These are phyloP conservation scores for Agrotis clavis DNA, from an alignment of 2,888 invertebrate genomes.

Conservation along the genomic window DNA sequence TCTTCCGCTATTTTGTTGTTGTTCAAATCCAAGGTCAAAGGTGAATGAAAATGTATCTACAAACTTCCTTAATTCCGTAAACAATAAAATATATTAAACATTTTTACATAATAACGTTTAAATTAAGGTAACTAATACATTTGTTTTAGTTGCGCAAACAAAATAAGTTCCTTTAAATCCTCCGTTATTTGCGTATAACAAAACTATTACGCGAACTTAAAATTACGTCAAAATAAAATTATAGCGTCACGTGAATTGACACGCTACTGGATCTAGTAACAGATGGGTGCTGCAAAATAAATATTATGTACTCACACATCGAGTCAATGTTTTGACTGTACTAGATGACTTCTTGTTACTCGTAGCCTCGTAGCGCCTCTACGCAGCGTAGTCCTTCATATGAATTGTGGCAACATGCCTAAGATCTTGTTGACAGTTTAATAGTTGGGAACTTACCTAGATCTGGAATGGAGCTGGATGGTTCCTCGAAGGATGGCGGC, in stretches of 20 bases:
- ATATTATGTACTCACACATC: constrained; percentile 23
- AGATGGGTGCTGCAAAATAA: constrained; percentile 26
- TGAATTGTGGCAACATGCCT: constrained; percentile 3
- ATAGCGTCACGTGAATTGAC: constrained; percentile 52
- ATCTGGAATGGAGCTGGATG: constrained; percentile 97
- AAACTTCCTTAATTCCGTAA: constrained; percentile 31
- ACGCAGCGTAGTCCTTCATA: background rate
- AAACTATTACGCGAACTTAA: constrained; percentile 27
- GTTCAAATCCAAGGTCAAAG: constrained; percentile 35
- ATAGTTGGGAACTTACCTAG: constrained; percentile 92
- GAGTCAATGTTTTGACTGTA: constrained; percentile 15
- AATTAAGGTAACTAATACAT: background rate
- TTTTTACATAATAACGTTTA: background rate
- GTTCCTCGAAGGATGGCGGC: constrained; percentile 93
- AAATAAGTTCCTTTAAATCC: constrained; percentile 17
- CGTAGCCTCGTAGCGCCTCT: constrained; percentile 34
- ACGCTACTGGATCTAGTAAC: constrained; percentile 27
- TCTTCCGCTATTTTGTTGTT: constrained; percentile 24
- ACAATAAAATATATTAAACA: background rate
- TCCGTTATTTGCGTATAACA: constrained; percentile 19
- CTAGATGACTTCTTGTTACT: constrained; percentile 2
- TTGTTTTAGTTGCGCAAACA: constrained; percentile 1
- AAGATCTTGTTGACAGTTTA: background rate
- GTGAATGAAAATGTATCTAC: constrained; percentile 30
- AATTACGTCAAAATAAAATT: constrained; percentile 55